Percentiles rank a stretch among this genome's conserved stretches.
phyloP scores from a whole-genome alignment of 2,797 vertebrate genomes.

The Morus bassanus region DNA sequence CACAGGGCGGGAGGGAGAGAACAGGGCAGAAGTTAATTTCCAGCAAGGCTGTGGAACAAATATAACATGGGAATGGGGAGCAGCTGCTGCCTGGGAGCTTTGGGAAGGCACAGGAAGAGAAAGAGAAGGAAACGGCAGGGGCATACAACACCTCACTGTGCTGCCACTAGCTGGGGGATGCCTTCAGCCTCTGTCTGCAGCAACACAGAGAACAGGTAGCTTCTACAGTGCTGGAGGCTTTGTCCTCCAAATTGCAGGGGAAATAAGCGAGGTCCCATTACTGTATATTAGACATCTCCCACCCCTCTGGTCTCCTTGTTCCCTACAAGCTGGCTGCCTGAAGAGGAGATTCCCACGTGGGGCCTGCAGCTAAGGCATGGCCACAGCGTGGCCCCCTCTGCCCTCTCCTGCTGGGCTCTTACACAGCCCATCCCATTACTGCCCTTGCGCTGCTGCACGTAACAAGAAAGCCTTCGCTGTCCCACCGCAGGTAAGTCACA shows the following conservation, averaged over 20 bases:
- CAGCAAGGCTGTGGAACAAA: not conserved
- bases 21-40: not conserved
- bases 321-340: not conserved
- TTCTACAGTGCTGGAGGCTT: not conserved
- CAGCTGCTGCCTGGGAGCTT: not conserved
- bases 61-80: not conserved
- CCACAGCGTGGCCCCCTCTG: not conserved
- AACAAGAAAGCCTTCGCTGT: not conserved
- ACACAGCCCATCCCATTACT: fast-evolving
- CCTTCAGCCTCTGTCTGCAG: not conserved
- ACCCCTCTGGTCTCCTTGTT: not conserved
- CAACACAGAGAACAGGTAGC: not conserved
- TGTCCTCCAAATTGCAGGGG: not conserved
- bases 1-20: not conserved
- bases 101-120: not conserved
- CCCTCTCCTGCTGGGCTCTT: not conserved
- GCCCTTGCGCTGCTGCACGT: not conserved
- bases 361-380: not conserved
- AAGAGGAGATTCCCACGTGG: fast-evolving
- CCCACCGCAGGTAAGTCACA: not conserved
- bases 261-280: not conserved
- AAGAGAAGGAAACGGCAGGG: not conserved
- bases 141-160: not conserved
- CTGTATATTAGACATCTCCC: not conserved
- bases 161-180: not conserved